These are phyloP conservation scores for Pelecanus crispus DNA, from an alignment of 2,113 vertebrate species.

Conservation along the genomic window DNA sequence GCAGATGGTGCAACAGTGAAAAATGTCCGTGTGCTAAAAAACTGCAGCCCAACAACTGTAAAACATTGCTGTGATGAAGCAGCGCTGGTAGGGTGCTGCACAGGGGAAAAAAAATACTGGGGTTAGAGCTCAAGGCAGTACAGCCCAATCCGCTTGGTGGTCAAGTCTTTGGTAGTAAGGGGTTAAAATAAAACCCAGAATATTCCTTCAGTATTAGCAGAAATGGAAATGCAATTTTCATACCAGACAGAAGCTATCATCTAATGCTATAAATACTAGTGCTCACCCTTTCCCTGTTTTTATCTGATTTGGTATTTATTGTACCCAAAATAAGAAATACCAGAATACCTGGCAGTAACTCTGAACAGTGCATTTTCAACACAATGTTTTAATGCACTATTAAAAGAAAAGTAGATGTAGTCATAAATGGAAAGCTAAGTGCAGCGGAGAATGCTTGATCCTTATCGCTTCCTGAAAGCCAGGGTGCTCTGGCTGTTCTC, in stretches of 20 bases:
- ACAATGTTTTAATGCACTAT: not conserved
- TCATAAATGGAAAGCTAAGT: not conserved
- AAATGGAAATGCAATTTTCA: not conserved
- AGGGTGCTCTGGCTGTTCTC: not conserved
- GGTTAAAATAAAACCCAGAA: not conserved
- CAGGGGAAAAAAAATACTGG: not conserved
- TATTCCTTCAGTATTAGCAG: not conserved
- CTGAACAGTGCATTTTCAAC: not conserved
- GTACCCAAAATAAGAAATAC: not conserved
- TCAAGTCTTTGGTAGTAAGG: not conserved
- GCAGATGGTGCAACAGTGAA: not conserved
- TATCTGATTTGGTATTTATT: not conserved
- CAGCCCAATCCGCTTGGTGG: not conserved
- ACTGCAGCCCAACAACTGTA: not conserved
- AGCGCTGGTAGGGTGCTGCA: not conserved
- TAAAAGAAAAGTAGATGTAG: not conserved
- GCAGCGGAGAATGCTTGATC: not conserved
- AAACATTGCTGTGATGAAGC: not conserved
- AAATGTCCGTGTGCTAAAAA: rapidly evolving
- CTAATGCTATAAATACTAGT: not conserved
- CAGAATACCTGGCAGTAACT: not conserved
- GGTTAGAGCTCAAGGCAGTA: not conserved
- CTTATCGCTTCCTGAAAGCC: not conserved
- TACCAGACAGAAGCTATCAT: not conserved
- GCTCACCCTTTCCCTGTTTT: not conserved